These are phyloP conservation scores for Drosophila pegasa DNA, from an alignment of 2,888 invertebrate species.

Conservation along the genomic window DNA sequence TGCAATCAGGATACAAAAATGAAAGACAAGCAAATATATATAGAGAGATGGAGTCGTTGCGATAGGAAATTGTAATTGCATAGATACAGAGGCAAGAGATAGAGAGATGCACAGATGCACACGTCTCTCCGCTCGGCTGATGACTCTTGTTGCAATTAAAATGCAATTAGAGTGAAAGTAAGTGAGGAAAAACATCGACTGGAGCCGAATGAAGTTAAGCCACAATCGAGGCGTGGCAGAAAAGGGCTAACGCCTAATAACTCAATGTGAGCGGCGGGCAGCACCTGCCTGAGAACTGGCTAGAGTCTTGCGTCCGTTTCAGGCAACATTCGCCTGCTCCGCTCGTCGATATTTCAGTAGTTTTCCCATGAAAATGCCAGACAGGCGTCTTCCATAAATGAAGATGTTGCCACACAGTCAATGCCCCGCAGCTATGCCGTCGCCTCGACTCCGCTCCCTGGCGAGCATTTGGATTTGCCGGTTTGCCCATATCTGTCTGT, in stretches of 20 bases:
- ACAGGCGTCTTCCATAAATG: slow-evolving; percentile 19
- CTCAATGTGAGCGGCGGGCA: slow-evolving; percentile 30
- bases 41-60: background rate
- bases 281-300: slow-evolving; percentile 12
- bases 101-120: slow-evolving; percentile 11
- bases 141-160: slow-evolving; percentile 65
- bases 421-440: background rate
- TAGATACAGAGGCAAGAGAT: slow-evolving; percentile 10
- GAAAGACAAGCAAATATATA: slow-evolving; percentile 1
- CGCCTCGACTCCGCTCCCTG: background rate
- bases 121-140: slow-evolving; percentile 6
- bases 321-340: slow-evolving; percentile 5
- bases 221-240: slow-evolving; percentile 3
- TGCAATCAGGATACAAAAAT: slow-evolving; percentile 42
- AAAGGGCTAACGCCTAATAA: slow-evolving; percentile 15
- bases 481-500: slow-evolving; percentile 53
- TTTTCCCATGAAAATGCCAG: slow-evolving; percentile 53
- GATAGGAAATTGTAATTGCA: slow-evolving; percentile 35
- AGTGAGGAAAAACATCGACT: background rate
- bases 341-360: slow-evolving; percentile 15
- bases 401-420: slow-evolving; percentile 18
- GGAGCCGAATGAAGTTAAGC: background rate
- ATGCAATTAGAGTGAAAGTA: slow-evolving; percentile 71
- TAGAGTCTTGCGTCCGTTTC: slow-evolving; percentile 2
- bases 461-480: slow-evolving; percentile 39